Evolutionary conservation across 2,113 vertebrate genomes (phyloP), one percentile per base, ranked within the genome.

Genomic region (Calypte anna): DNA sequence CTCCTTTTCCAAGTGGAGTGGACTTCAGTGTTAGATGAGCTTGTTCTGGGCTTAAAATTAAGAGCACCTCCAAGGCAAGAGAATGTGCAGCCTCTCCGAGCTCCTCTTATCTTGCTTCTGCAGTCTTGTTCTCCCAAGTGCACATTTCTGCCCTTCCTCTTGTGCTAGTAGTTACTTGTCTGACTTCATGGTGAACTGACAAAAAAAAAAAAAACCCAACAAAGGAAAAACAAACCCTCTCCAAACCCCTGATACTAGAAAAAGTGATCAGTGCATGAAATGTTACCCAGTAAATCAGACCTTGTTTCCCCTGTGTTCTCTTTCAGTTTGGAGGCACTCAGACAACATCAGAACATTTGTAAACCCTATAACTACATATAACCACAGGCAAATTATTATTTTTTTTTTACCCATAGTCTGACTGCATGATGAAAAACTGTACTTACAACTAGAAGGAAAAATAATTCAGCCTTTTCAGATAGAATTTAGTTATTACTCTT

Each of bases 261-360:
- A 43, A 74, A 84, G 55, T 12, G 19, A 8, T 80, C 38, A 24
- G 8, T 57, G 22, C 6, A 12, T 33, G 19, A 54, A 46, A 38
- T 24, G 3, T 40, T 67, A 55, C 10, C 50, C 5, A 27, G 23
- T 63, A 86, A 74, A 76, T 64, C 38, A 40, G 30, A 77, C 6
- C 10, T 80, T 53, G 21, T 80, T 83, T 95, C 30, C 36, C 7
- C 33, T 70, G 8, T 27, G 33, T 50, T 88, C 16, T 84, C 23
- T 20, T 89, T 82, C 23, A 44, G 53, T 88, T 53, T 77, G 61
- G 31, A 78, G 48, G 8, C 10, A 88, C 38, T 90, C 23, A 33
- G 86, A 86, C 91, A 59, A 61, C 31, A 76, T 89, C 58, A 77
- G 44, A 58, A 28, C 95, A 40, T 70, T 84, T 94, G 61, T 80